Percentiles rank a stretch among this genome's conserved stretches.
Evolutionary conservation across 1,140 invertebrate genomes (phyloP).

Genomic region (Chrysopa pallens): DNA sequence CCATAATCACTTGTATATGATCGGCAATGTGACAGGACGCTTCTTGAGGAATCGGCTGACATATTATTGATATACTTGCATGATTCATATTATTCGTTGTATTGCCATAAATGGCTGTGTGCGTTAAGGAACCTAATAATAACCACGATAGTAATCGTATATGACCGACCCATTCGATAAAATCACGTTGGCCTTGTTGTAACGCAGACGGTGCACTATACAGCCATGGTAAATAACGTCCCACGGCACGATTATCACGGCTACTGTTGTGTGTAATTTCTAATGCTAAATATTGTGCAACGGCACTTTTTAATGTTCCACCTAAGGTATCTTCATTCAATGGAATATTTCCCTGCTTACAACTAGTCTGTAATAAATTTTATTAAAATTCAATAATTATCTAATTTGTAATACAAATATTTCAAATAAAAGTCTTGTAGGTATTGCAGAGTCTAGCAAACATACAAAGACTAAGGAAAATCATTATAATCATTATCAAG

Average conservation of each 20-base stretch:
- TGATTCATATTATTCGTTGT: conserved; percentile 14
- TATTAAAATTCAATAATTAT: conserved; percentile 1
- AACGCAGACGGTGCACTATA: conserved; percentile 67
- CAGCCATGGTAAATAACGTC: conserved; percentile 80
- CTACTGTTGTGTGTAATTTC: conserved; percentile 80
- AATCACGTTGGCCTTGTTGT: conserved; percentile 84
- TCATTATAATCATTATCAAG: too few species aligned
- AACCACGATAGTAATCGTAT: conserved; percentile 92
- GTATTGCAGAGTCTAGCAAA: neutral
- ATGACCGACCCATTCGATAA: conserved; percentile 87
- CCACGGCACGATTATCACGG: conserved; percentile 67
- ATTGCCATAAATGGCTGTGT: conserved; percentile 46
- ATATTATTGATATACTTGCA: conserved; percentile 26
- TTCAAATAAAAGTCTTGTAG: neutral
- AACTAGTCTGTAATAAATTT: conserved; percentile 59
- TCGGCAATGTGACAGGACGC: conserved; percentile 91
- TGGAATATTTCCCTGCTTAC: conserved; percentile 55
- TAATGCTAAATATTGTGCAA: conserved; percentile 86
- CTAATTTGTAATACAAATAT: neutral
- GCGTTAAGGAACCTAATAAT: conserved; percentile 79
- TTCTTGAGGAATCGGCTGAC: conserved; percentile 86
- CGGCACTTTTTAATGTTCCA: conserved; percentile 83
- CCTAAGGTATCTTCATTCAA: conserved; percentile 91
- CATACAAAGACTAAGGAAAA: too few species aligned
- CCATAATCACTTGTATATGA: conserved; percentile 87